phyloP scores from a whole-genome alignment of 2,888 invertebrate species.

The Cataglyphis rosenhaueri region DNA sequence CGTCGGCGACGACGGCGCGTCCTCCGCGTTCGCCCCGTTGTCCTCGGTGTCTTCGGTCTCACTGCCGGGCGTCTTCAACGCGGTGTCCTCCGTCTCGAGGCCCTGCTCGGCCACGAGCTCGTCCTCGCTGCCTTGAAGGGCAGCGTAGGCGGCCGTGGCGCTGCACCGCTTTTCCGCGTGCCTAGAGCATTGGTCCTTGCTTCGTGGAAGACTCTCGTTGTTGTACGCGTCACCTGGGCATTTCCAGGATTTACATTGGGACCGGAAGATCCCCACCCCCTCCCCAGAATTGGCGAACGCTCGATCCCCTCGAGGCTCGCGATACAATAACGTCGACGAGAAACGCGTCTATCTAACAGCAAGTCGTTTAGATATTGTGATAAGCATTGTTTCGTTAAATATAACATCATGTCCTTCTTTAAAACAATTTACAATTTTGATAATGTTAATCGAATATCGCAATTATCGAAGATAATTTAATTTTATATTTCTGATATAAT shows the following conservation, averaged over 20 bases:
- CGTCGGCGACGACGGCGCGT: conserved; percentile 62
- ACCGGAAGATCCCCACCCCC: not conserved
- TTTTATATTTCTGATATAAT: conserved; percentile 41
- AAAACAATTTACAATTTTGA: not conserved
- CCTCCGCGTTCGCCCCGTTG: conserved; percentile 81
- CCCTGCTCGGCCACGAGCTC: conserved; percentile 80
- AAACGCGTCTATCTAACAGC: not conserved
- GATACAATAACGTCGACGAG: not conserved
- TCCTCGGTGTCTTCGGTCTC: conserved; percentile 86
- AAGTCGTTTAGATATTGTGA: not conserved
- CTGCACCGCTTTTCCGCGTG: conserved; percentile 81
- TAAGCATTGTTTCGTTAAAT: not conserved
- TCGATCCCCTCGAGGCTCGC: conserved; percentile 48
- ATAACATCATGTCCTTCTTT: not conserved
- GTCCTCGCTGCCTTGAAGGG: conserved; percentile 84
- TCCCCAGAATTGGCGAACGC: not conserved
- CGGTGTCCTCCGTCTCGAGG: conserved; percentile 78
- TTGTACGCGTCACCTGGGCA: conserved; percentile 77
- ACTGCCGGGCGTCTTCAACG: conserved; percentile 82
- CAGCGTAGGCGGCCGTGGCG: conserved; percentile 83
- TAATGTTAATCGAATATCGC: not conserved
- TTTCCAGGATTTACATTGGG: conserved; percentile 60
- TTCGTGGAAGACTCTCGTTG: conserved; percentile 81
- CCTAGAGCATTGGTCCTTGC: conserved; percentile 79
- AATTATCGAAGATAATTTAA: conserved; percentile 1